Evolutionary conservation across 2,888 invertebrate species (phyloP).

Genomic region (Ophioninae sp.): DNA sequence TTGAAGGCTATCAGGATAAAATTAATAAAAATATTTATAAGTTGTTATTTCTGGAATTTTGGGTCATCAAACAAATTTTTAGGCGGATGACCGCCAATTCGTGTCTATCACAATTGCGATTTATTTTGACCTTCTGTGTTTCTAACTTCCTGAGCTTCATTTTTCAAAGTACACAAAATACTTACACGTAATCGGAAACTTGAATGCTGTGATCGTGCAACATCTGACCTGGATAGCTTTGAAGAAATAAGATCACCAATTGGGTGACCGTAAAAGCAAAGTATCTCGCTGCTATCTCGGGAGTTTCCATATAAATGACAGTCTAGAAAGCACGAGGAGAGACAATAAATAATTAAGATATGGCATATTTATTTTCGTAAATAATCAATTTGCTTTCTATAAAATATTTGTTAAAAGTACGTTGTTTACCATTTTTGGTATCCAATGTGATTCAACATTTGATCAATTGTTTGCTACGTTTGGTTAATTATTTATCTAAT

Average conservation of each 20-base stretch:
- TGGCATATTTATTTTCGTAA: background rate
- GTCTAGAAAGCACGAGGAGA: slow-evolving; percentile 42
- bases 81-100: no score
- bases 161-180: background rate
- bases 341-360: background rate
- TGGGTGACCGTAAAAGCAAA: slow-evolving; percentile 52
- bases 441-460: background rate
- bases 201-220: slow-evolving; percentile 57
- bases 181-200: slow-evolving; percentile 58
- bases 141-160: no score
- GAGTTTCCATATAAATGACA: slow-evolving; percentile 56
- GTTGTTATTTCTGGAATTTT: no score
- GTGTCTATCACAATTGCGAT: no score
- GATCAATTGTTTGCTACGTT: no score
- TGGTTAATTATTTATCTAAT: no score
- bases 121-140: no score
- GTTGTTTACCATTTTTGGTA: background rate
- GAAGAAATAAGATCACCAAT: slow-evolving; percentile 53
- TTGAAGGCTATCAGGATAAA: no score
- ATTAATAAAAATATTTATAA: no score
- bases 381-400: background rate
- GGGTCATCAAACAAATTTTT: no score
- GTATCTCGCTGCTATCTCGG: slow-evolving; percentile 56
- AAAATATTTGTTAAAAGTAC: background rate
- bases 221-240: slow-evolving; percentile 60